Base-by-base conservation (phyloP, 64 coral and sea anemone genomes). In the Acropora tenuis region DNA sequence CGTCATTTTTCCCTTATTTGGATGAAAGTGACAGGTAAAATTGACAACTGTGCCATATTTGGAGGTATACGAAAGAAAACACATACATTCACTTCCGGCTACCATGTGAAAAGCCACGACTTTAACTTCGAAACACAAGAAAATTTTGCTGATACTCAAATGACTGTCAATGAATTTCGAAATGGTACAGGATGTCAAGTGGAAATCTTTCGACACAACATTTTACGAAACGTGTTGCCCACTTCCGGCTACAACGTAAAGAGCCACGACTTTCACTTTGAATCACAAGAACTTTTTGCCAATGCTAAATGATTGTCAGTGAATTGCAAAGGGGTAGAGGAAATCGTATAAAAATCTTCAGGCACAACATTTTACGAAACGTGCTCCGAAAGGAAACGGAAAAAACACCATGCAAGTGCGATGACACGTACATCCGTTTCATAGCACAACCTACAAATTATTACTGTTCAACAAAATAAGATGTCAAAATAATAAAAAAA, bases 1-100 rank as follows among this genome's bases (percentile, higher is more conserved):
- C 95, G 92, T 97, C 95, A 97, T 83, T 50, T 30, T 30, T 47
- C 69, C 95, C 95, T 71, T 91, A 94, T 94, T 78, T 94, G 95
- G 91, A 45, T 41, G 20, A 18, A 49, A 57, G 17, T 80, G 91
- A 87, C 91, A 93, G 91, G 95, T 90, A 90, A 48, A 73, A 91
- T 83, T 85, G 60, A 94, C 83, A 88, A 20, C 2, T 74, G 20
- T 41, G 10, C 91, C 91, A 87, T 87, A 93, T 93, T 72, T 93
- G 91, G 91, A 59, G 41, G 13, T 30, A 85, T 49, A 63, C 8
- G 61, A 84, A 48, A 90, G 91, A 80, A 88, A 93, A 50, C 60
- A 61, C 48, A 63, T 49, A 75, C 63, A 86, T 78, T 8, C 2
- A 91, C 95, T 93, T 96, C 95, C 95, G 92, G 76, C 88, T 8